These are phyloP conservation scores for Tupiocoris notatus DNA, from an alignment of 2,888 invertebrate genomes.

Conservation along the genomic window DNA sequence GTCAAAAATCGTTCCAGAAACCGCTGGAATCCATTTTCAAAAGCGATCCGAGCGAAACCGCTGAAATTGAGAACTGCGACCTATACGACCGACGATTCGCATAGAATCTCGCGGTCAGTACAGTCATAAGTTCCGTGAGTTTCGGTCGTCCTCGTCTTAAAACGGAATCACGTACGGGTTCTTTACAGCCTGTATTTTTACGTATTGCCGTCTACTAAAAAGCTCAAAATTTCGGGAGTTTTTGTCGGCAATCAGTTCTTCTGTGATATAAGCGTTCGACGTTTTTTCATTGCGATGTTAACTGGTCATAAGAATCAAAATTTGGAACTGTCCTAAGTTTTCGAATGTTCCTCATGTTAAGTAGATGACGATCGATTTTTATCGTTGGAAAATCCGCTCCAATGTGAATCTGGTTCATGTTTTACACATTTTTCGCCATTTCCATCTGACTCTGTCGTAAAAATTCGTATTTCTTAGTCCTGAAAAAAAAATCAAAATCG, in stretches of 20 bases:
- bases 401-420: not conserved
- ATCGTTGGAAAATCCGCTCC: too few species aligned
- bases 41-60: not conserved
- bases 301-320: too few species aligned
- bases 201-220: not conserved
- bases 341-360: too few species aligned
- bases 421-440: too few species aligned
- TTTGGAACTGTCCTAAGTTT: too few species aligned
- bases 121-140: not conserved
- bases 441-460: too few species aligned
- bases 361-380: too few species aligned
- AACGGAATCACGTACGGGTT: not conserved
- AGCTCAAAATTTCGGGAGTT: not conserved
- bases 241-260: not conserved
- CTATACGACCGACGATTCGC: not conserved
- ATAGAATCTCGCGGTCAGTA: not conserved
- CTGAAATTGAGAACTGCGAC: not conserved
- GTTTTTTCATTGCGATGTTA: too few species aligned
- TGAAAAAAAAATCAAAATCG: too few species aligned
- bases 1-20: not conserved
- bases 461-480: too few species aligned
- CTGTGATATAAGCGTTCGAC: too few species aligned
- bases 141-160: too few species aligned
- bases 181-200: not conserved
- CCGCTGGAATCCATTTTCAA: not conserved